Conservation (phyloP, 2,888 invertebrate species). For the Trachelus troglodyta region DNA sequence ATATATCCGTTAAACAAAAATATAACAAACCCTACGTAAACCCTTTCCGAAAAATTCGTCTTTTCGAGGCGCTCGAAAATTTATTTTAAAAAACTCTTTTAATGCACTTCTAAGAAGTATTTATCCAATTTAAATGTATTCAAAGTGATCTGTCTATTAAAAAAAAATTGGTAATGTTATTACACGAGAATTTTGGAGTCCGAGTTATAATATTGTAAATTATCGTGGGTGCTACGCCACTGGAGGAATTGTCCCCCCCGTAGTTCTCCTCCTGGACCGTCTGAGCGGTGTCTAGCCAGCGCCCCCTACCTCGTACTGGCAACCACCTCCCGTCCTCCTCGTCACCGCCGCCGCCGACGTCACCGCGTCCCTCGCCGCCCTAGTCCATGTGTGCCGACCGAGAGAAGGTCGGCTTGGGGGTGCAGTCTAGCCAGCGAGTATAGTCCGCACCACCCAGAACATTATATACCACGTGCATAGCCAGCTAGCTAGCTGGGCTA, state of each 20-base stretch:
- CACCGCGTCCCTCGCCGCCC: conserved; percentile 52
- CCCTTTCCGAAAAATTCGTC: too few relatives aligned
- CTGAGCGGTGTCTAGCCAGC: conserved; percentile 67
- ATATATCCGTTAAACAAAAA: too few relatives aligned
- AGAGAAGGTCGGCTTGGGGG: conserved; percentile 42
- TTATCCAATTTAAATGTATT: too few relatives aligned
- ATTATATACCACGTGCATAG: neutral
- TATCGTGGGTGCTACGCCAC: conserved; percentile 58
- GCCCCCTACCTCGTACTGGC: conserved; percentile 65
- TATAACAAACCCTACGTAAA: too few relatives aligned
- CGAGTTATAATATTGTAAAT: conserved; percentile 13
- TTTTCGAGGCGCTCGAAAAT: too few relatives aligned
- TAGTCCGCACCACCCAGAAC: conserved; percentile 40
- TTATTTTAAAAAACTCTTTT: too few relatives aligned
- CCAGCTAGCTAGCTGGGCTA: too few relatives aligned
- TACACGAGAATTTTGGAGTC: too few relatives aligned
- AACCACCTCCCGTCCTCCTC: conserved; percentile 53
- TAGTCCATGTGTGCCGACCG: conserved; percentile 48
- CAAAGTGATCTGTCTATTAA: too few relatives aligned
- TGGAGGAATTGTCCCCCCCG: conserved; percentile 53
- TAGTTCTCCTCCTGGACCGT: conserved; percentile 64
- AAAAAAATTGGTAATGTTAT: too few relatives aligned
- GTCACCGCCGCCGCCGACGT: conserved; percentile 53
- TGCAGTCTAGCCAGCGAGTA: conserved; percentile 61
- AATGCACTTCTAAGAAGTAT: too few relatives aligned